phyloP scores from a whole-genome alignment of 2,888 invertebrate genomes.

The Cordilura impudica region DNA sequence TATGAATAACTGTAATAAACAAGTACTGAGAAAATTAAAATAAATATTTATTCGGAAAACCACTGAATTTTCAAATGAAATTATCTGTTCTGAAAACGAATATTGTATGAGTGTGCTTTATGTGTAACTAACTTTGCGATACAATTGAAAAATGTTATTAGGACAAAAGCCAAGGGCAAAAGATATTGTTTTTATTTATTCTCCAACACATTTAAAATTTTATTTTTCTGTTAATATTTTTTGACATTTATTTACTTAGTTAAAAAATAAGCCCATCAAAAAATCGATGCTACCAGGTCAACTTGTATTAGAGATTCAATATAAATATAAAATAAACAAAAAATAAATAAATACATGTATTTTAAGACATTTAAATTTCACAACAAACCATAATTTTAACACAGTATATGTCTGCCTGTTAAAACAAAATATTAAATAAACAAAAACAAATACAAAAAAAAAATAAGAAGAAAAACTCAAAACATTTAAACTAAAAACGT shows the following conservation, averaged over 20 bases:
- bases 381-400: not conserved
- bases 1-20: too few relatives aligned
- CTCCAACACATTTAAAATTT: not conserved
- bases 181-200: not conserved
- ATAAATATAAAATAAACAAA: not conserved
- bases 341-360: slow-evolving; percentile 3
- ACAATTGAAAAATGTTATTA: too few relatives aligned
- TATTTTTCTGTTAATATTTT: not conserved
- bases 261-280: not conserved
- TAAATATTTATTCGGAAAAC: too few relatives aligned
- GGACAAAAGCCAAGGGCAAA: too few relatives aligned
- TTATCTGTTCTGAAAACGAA: too few relatives aligned
- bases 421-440: not conserved
- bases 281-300: slow-evolving; percentile 17
- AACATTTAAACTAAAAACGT: not conserved
- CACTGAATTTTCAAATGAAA: too few relatives aligned
- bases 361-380: slow-evolving; percentile 13
- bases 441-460: not conserved
- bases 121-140: too few relatives aligned
- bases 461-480: too few relatives aligned
- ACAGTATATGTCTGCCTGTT: not conserved
- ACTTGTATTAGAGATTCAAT: not conserved
- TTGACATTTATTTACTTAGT: not conserved
- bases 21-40: too few relatives aligned
- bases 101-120: too few relatives aligned